These are phyloP conservation scores for Ommatoiulus sabulosus DNA, from an alignment of 2,888 invertebrate genomes.

Conservation along the genomic window DNA sequence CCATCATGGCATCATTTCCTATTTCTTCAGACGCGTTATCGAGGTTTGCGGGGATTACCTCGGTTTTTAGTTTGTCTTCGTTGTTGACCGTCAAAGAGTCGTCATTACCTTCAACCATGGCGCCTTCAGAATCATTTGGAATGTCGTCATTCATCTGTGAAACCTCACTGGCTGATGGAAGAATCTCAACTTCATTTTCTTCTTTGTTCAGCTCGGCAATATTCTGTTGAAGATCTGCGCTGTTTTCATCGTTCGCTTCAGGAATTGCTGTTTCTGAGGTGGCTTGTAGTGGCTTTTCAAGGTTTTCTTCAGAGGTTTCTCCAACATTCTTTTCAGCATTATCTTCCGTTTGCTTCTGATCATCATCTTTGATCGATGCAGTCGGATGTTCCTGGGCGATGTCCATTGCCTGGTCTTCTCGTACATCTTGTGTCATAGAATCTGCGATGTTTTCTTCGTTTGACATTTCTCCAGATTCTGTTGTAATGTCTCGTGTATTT, in stretches of 20 bases:
- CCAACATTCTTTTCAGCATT: not conserved
- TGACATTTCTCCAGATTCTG: not conserved
- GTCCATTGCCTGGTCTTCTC: not conserved
- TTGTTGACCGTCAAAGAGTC: not conserved
- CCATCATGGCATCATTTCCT: not conserved
- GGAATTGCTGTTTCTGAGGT: not conserved
- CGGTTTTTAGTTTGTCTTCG: not conserved
- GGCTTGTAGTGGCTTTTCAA: not conserved
- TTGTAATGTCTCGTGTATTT: not conserved
- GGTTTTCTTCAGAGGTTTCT: not conserved
- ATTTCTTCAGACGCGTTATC: not conserved
- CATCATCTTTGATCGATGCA: not conserved
- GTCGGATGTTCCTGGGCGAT: not conserved
- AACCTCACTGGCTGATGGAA: not conserved
- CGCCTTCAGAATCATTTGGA: not conserved
- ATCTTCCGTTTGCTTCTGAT: not conserved
- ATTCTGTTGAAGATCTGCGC: not conserved
- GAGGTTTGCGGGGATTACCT: not conserved
- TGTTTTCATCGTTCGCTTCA: too few relatives aligned
- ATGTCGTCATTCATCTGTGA: not conserved
- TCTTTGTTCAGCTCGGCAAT: not conserved
- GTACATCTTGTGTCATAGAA: not conserved
- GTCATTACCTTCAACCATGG: not conserved
- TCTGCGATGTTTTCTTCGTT: not conserved
- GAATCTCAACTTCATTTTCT: not conserved